phyloP scores from a whole-genome alignment of 2,113 vertebrate species.

The Tetraodon nigroviridis region DNA sequence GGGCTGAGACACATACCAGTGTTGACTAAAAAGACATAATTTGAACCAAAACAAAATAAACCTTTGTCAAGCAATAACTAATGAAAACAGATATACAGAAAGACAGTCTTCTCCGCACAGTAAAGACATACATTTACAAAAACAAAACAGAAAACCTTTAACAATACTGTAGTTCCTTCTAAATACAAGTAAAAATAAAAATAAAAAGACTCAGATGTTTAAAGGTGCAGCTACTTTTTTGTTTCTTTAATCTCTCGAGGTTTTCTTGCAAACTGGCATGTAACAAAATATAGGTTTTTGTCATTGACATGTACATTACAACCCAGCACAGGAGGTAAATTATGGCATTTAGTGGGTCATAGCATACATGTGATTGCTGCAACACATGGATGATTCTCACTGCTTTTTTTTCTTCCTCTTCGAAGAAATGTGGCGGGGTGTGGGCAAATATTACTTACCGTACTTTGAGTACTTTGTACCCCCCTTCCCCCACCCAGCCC shows the following conservation, averaged over 20 bases:
- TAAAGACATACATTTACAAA: not conserved
- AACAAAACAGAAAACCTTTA: not conserved
- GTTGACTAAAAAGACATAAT: slow-evolving; percentile 39
- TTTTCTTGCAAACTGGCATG: not conserved
- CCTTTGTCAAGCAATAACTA: slow-evolving; percentile 48
- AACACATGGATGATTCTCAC: slow-evolving; percentile 69
- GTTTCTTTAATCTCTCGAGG: no score
- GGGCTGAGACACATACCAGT: slow-evolving; percentile 17
- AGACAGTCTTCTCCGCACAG: slow-evolving; percentile 1
- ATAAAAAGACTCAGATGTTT: not conserved
- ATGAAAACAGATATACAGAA: slow-evolving; percentile 27
- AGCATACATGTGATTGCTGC: slow-evolving; percentile 68
- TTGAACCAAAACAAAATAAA: slow-evolving; percentile 52
- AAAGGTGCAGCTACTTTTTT: no score
- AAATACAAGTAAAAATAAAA: no score
- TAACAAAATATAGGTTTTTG: slow-evolving; percentile 12
- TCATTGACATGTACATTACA: slow-evolving; percentile 60
- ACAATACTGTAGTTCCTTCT: not conserved
- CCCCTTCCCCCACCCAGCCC: not conserved
- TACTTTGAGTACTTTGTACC: slow-evolving; percentile 47
- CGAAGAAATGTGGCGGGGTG: slow-evolving; percentile 42
- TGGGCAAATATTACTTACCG: slow-evolving; percentile 53
- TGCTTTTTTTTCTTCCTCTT: slow-evolving; percentile 34
- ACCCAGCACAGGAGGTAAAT: slow-evolving; percentile 56
- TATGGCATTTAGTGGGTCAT: slow-evolving; percentile 64